phyloP scores from a whole-genome alignment of 2,113 vertebrate species.

The Bambusicola thoracicus region DNA sequence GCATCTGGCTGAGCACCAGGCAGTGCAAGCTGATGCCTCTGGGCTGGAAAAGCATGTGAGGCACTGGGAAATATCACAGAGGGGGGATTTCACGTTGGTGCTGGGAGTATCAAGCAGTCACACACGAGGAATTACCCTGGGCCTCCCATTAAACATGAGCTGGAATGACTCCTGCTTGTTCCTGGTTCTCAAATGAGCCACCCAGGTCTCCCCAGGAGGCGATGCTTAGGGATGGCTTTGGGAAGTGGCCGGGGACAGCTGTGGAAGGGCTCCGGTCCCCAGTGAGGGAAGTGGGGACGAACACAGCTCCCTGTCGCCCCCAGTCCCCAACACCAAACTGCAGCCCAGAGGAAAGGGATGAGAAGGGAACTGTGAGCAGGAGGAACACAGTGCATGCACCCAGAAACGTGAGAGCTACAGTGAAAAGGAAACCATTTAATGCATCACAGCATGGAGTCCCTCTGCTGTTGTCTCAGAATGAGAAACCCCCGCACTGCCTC shows the following conservation, averaged over 20 bases:
- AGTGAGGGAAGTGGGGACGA: neutral
- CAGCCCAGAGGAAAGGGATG: neutral
- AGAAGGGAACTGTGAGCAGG: neutral
- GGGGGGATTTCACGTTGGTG: neutral
- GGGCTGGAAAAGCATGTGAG: neutral
- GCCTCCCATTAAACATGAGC: neutral
- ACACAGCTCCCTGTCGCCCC: accelerated
- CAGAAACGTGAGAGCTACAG: accelerated
- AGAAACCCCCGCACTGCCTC: too few relatives aligned
- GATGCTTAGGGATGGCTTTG: neutral
- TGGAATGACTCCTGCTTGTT: accelerated
- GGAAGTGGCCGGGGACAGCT: accelerated
- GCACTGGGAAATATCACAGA: neutral
- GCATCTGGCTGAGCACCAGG: neutral
- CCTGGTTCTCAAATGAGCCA: neutral
- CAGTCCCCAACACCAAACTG: accelerated
- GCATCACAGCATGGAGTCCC: neutral
- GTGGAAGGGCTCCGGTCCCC: neutral
- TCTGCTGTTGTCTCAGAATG: too few relatives aligned
- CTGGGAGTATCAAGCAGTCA: neutral
- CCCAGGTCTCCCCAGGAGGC: neutral
- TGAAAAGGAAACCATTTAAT: neutral
- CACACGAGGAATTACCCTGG: neutral
- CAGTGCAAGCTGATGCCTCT: neutral
- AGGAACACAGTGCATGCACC: neutral